Conservation (phyloP, 2,113 vertebrate genomes). For the Sylvia atricapilla region DNA sequence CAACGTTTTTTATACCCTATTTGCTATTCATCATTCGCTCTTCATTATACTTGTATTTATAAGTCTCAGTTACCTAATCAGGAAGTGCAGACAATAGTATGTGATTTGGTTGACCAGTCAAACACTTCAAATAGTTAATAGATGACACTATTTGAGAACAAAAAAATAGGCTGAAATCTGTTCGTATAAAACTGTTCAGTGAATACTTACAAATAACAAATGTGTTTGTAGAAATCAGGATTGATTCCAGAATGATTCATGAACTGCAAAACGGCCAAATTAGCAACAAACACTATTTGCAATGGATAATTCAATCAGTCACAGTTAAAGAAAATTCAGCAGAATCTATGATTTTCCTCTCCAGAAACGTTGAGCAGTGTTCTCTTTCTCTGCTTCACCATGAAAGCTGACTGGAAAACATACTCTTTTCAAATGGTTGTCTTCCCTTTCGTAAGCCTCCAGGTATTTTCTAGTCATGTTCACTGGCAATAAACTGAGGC, state of each 20-base stretch:
- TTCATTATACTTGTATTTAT: slow-evolving; percentile 53
- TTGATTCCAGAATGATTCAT: slow-evolving; percentile 58
- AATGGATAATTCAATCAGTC: slow-evolving; percentile 36
- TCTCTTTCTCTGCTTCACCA: background rate
- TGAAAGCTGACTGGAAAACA: background rate
- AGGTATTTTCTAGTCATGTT: background rate
- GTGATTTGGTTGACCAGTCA: slow-evolving; percentile 64
- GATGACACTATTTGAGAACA: slow-evolving; percentile 43
- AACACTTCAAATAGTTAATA: slow-evolving; percentile 56
- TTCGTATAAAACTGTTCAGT: slow-evolving; percentile 45
- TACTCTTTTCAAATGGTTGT: background rate
- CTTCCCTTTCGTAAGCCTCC: background rate
- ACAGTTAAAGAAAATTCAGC: slow-evolving; percentile 8
- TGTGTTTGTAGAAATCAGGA: slow-evolving; percentile 45
- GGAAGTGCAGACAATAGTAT: slow-evolving; percentile 37
- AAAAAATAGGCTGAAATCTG: slow-evolving; percentile 52
- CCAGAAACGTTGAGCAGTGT: background rate
- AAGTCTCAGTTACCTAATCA: slow-evolving; percentile 41
- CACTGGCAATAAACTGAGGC: background rate
- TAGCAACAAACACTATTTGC: slow-evolving; percentile 49
- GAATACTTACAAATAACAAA: slow-evolving; percentile 60
- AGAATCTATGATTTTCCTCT: background rate
- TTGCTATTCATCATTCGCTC: slow-evolving; percentile 58
- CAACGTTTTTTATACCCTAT: slow-evolving; percentile 41
- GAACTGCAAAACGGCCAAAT: slow-evolving; percentile 49